Conservation (phyloP, 2,797 vertebrate species). For the Yasuhikotakia modesta region DNA sequence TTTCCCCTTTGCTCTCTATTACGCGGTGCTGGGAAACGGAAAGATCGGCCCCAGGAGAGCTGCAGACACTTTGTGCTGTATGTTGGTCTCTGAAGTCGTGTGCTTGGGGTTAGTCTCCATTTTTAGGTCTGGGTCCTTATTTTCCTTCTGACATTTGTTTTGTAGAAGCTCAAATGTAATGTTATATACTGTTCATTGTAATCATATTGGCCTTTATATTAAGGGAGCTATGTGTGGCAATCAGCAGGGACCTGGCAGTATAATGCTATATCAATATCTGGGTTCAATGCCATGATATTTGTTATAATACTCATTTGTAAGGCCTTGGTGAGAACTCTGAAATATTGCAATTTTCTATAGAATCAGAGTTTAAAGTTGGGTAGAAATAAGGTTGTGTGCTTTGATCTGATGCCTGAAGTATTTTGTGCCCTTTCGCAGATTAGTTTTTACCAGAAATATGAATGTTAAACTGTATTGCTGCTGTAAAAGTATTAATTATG, state of each 20-base stretch:
- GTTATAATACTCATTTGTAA: background rate
- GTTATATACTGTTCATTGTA: background rate
- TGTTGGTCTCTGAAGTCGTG: slow-evolving; percentile 42
- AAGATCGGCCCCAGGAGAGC: slow-evolving; percentile 30
- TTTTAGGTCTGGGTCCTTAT: background rate
- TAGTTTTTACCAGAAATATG: no score
- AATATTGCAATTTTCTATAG: background rate
- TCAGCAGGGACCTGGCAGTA: background rate
- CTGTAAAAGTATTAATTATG: no score
- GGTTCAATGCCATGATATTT: background rate
- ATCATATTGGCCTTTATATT: background rate
- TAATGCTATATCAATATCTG: background rate
- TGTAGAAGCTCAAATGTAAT: slow-evolving; percentile 2
- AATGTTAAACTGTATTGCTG: no score
- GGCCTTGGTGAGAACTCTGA: background rate
- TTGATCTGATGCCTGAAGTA: no score
- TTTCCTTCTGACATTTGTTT: slow-evolving; percentile 32
- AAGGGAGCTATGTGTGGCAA: background rate
- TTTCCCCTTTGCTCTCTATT: slow-evolving; percentile 25
- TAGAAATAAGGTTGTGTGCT: no score
- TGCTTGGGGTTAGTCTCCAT: slow-evolving; percentile 1
- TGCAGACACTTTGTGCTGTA: slow-evolving; percentile 23
- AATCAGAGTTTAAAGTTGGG: no score
- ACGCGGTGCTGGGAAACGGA: slow-evolving; percentile 14
- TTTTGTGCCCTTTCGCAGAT: no score